Conservation (phyloP, 2,888 invertebrate species). For the Ceraclea dissimilis region DNA sequence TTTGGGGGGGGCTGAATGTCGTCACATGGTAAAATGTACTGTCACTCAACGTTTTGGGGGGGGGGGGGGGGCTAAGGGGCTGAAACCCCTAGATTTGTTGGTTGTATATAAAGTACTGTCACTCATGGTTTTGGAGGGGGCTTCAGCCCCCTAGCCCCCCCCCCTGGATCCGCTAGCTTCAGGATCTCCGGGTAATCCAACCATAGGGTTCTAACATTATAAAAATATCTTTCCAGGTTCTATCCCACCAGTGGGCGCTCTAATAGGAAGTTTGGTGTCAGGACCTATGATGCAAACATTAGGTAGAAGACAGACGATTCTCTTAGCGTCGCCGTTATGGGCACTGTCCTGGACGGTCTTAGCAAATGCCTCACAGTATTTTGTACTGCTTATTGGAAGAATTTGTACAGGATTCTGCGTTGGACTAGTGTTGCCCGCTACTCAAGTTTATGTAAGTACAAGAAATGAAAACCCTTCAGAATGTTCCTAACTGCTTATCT, state of each 20-base stretch:
- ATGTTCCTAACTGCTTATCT: neutral
- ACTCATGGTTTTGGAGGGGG: too few relatives aligned
- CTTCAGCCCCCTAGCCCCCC: too few relatives aligned
- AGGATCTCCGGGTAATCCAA: too few relatives aligned
- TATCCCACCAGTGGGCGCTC: conserved; percentile 50
- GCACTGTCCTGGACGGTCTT: conserved; percentile 49
- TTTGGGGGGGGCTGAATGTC: too few relatives aligned
- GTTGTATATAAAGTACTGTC: too few relatives aligned
- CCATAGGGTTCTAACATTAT: too few relatives aligned
- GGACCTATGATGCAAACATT: conserved; percentile 47
- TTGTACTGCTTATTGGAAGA: conserved; percentile 47
- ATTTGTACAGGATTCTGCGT: conserved; percentile 52
- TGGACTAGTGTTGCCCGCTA: conserved; percentile 52
- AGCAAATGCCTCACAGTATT: conserved; percentile 41
- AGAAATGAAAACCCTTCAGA: neutral
- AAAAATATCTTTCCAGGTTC: conserved; percentile 46
- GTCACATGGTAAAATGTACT: too few relatives aligned
- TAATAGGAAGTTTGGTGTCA: conserved; percentile 47
- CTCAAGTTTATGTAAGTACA: conserved; percentile 58
- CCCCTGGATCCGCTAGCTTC: too few relatives aligned
- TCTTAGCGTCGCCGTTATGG: conserved; percentile 46
- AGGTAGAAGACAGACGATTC: conserved; percentile 47
- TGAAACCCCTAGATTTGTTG: too few relatives aligned
- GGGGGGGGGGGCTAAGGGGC: too few relatives aligned
- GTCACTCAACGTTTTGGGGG: too few relatives aligned